Conservation (phyloP, 2,888 invertebrate genomes). For the Eremobia ochroleuca region DNA sequence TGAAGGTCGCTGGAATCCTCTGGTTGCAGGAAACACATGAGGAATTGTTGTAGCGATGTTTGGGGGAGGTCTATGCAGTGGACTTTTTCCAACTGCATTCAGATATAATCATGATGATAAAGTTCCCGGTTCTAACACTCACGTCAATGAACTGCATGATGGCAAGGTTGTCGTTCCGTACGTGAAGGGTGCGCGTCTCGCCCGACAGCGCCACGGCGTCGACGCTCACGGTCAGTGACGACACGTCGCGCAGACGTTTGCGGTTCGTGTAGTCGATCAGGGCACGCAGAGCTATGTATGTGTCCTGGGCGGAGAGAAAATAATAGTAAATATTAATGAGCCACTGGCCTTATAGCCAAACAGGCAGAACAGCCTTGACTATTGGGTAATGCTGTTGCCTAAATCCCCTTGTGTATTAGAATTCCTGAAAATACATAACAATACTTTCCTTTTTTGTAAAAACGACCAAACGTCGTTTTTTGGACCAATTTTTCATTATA, state of each 20-base stretch:
- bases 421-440: neutral
- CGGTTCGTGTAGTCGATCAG: slow-evolving; percentile 97
- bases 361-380: neutral
- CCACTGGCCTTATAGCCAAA: neutral
- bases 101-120: neutral
- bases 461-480: neutral
- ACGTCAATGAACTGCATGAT: slow-evolving; percentile 95
- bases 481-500: neutral
- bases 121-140: slow-evolving; percentile 51
- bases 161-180: slow-evolving; percentile 95
- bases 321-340: neutral
- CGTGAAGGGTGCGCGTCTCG: slow-evolving; percentile 92
- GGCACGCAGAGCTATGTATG: slow-evolving; percentile 96
- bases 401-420: neutral
- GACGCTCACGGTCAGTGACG: slow-evolving; percentile 94
- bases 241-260: slow-evolving; percentile 96
- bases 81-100: neutral
- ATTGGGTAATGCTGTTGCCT: neutral
- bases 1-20: neutral
- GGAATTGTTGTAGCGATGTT: neutral
- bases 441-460: neutral
- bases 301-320: slow-evolving; percentile 91
- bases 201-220: slow-evolving; percentile 96
- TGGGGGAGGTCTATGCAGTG: neutral
- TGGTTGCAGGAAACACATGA: neutral